Base-by-base conservation (phyloP, 1,140 invertebrate genomes). In the Zaprionus davidi region DNA sequence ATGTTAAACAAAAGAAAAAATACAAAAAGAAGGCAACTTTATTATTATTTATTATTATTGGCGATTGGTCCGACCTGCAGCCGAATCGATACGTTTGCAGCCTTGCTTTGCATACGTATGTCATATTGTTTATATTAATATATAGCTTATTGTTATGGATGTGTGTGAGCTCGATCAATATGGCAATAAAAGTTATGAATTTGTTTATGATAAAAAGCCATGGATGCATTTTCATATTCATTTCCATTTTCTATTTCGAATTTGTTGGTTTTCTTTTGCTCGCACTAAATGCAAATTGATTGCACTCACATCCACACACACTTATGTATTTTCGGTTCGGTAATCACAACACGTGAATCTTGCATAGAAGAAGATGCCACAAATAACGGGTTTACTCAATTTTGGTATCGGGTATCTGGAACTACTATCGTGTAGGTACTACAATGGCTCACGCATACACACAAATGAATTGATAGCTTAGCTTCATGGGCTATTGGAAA, bases 301-400 rank as follows among this genome's bases (percentile, higher is more conserved):
- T 60, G 73, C 68, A 74, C 71, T 71, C 75, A 77, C 75, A 75
- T 53, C 58, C 71, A 77, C 58, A 22, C 58, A 49, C 60, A 46
- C 49, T 26, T 55, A 31, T 34, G 44, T 34, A 51, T 36, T 70
- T 62, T 70, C 24, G 17, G 69, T 57, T 70, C 31, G n/a, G 64
- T 57, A 68, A 82, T 80, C 57, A 74, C 41, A 72, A 79, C 84
- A 79, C 76, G 82, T 83, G 84, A 76, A 78, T 85, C 82, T 85
- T 84, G 82, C 80, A 88, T 83, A 87, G 83, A 88, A 88, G 83
- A 80, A 71, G 51, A 72, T 46, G 57, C 58, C 62, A 78, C 70
- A 57, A 71, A 60, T 67, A 26, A 67, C 44, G 71, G 59, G 31
- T 55, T 76, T 67, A 60, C 44, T n/a, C n/a, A 38, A 38, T 51